Percentiles rank a stretch among this genome's conserved stretches.
Evolutionary conservation across 2,113 vertebrate species (phyloP).

Genomic region (Nycticryphes semicollaris): DNA sequence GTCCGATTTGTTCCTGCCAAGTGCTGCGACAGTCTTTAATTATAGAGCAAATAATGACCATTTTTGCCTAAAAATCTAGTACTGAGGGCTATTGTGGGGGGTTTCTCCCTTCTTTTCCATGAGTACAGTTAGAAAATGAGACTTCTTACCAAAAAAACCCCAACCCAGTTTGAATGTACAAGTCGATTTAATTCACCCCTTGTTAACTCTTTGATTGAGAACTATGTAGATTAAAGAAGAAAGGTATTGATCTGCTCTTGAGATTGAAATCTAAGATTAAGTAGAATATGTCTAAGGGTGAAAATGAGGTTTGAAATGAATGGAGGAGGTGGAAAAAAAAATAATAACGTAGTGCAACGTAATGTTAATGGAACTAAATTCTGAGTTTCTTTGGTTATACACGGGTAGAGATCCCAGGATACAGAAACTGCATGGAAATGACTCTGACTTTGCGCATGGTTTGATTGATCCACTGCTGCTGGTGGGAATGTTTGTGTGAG

Average conservation of each 20-base stretch:
- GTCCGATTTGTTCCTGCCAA: background rate
- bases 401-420: background rate
- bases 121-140: conserved; percentile 1
- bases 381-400: background rate
- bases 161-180: background rate
- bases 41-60: conserved; percentile 7
- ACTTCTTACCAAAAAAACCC: background rate
- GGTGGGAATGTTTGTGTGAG: background rate
- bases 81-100: background rate
- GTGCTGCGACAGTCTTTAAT: conserved; percentile 12
- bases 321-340: background rate
- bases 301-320: conserved; percentile 38
- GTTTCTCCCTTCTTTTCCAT: background rate
- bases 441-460: background rate
- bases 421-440: background rate
- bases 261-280: conserved; percentile 49
- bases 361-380: background rate
- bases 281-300: conserved; percentile 5
- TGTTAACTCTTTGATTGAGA: conserved; percentile 61
- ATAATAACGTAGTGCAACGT: background rate
- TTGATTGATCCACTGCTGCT: background rate
- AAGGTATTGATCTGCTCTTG: conserved; percentile 35
- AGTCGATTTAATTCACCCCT: conserved; percentile 51
- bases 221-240: conserved; percentile 31
- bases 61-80: background rate